A percentile compares a stretch with the other conserved stretches of the same genome.
phyloP scores from a whole-genome alignment of 2,113 vertebrate species.

The Petrocephalus microphthalmus region DNA sequence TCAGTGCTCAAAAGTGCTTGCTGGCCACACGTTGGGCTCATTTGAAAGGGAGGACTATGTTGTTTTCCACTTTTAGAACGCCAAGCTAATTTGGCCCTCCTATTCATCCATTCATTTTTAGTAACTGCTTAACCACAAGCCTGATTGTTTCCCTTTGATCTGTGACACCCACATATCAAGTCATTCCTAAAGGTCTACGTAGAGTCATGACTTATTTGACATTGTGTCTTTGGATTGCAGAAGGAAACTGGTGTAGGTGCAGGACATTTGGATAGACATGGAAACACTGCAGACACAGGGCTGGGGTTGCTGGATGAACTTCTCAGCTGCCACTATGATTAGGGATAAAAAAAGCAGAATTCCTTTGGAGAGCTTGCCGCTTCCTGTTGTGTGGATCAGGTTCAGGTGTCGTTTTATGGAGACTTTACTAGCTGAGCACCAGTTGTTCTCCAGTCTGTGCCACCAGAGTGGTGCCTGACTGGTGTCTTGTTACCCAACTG shows the following conservation, averaged over 20 bases:
- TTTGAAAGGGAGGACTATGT: neutral
- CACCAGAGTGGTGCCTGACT: slow-evolving; percentile 21
- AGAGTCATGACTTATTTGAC: neutral
- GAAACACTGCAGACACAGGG: neutral
- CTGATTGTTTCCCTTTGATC: neutral
- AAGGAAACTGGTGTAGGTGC: neutral
- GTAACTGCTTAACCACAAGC: neutral
- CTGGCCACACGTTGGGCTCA: neutral
- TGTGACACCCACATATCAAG: neutral
- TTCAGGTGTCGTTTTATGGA: neutral
- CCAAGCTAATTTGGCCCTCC: neutral
- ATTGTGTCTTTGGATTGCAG: neutral
- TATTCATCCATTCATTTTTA: neutral
- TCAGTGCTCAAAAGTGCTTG: neutral
- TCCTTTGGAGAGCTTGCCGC: neutral
- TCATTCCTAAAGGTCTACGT: neutral
- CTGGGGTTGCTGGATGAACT: neutral
- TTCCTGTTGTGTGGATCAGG: neutral
- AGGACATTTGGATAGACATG: neutral
- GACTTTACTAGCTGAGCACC: neutral
- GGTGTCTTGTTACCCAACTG: slow-evolving; percentile 17
- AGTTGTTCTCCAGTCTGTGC: neutral
- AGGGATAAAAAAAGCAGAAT: neutral
- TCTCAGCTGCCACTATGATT: neutral
- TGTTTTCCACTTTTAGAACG: neutral